Evolutionary conservation across 2,888 invertebrate genomes (phyloP), one percentile per base, ranked within the genome.

Genomic region (Lasioglossum vierecki): DNA sequence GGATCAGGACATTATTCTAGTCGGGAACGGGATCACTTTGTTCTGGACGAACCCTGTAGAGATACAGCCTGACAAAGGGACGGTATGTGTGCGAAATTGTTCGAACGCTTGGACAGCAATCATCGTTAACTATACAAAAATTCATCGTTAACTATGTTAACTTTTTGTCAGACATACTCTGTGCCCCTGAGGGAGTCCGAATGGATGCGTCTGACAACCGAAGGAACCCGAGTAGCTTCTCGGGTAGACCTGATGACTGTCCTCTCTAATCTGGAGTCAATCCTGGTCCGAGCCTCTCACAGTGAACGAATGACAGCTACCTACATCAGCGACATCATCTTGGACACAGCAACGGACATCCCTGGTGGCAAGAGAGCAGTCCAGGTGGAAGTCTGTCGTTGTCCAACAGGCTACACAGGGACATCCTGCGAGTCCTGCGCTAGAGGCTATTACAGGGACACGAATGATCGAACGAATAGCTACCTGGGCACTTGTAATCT

Each of bases 341-440:
- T 99, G 95, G 99, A 99, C 90, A 97, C 98, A 3, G 98, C 98
- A 0, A 97, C 97, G 0, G 96, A 96, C 63, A 93, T 93, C 4
- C 96, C 97, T 53, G 96, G 96, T 2, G 96, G 95, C 90, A 96
- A 96, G 13, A 95, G 96, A 68, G 98, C 98, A 1, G 96, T 96
- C 5, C 97, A 97, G 81, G 97, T 99, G 75, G 99, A 99, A 96
- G 96, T 97, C 71, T 99, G 99, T 94, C 95, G 96, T 76, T 99
- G 99, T 93, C 98, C 98, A 0, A 92, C 95, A 0, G 98, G 98
- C 1, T 98, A 98, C 92, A 95, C 95, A 15, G 99, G 99, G 79
- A 97, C 97, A 0, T 98, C 98, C 77, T 99, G 99, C 93, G 98
- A 99, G 95, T 95, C 93, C 9, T 98, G 98, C 92, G 95, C 96